Conservation (phyloP, 2,797 vertebrate species). For the Orientallactaga sibirica region DNA sequence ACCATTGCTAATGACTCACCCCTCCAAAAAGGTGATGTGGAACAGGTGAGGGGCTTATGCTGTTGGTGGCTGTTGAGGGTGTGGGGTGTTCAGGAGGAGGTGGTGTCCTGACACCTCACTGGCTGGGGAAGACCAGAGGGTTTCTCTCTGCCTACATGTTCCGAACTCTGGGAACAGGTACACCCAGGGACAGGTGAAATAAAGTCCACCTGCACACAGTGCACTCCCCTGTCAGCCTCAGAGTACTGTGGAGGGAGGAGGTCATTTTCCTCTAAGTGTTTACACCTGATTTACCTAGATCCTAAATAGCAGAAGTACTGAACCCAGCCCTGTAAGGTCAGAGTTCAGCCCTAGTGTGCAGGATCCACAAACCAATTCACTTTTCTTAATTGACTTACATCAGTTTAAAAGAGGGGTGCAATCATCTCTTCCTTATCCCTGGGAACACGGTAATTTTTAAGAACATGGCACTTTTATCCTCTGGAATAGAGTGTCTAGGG, state of each 20-base stretch:
- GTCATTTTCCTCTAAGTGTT: not conserved
- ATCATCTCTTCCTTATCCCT: not conserved
- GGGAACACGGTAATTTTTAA: slow-evolving; percentile 6
- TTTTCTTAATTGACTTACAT: not conserved
- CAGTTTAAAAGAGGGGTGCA: not conserved
- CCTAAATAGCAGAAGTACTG: not conserved
- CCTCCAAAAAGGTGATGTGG: not conserved
- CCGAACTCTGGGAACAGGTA: not conserved
- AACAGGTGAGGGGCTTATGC: not conserved
- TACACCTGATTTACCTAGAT: slow-evolving; percentile 36
- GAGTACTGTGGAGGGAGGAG: not conserved
- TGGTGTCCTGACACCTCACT: not conserved
- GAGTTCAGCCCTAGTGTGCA: not conserved
- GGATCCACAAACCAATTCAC: not conserved
- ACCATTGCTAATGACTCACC: not conserved
- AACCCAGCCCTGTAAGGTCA: not conserved
- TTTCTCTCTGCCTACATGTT: not conserved
- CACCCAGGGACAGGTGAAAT: not conserved
- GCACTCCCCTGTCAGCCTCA: not conserved
- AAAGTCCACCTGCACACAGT: not conserved
- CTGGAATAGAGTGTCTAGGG: too few species aligned
- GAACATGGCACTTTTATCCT: not conserved
- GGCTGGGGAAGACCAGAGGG: too few species aligned
- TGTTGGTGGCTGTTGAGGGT: not conserved
- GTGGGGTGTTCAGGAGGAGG: not conserved